Evolutionary conservation across 1,140 invertebrate genomes (phyloP).

Genomic region (Platyscapa corneri): DNA sequence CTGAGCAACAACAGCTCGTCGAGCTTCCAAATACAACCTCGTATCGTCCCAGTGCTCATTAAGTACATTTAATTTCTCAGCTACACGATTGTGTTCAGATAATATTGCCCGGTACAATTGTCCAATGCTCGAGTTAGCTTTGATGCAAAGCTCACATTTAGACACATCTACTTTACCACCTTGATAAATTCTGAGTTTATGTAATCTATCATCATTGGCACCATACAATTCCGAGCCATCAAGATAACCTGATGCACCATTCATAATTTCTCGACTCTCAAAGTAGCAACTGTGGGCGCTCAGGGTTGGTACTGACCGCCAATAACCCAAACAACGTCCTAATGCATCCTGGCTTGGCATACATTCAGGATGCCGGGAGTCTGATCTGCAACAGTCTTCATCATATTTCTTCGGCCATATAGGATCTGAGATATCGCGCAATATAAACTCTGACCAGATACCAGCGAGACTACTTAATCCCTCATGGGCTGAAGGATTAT

Average conservation of each 20-base stretch:
- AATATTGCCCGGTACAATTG: conserved; percentile 82
- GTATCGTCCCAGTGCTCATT: conserved; percentile 93
- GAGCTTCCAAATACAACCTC: conserved; percentile 85
- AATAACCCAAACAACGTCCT: conserved; percentile 81
- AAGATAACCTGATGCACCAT: conserved; percentile 89
- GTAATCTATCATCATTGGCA: conserved; percentile 80
- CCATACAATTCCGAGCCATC: conserved; percentile 93
- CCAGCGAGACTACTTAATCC: conserved; percentile 86
- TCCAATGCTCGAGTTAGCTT: conserved; percentile 65
- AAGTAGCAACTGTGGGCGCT: conserved; percentile 80
- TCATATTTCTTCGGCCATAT: conserved; percentile 72
- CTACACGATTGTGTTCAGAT: conserved; percentile 89
- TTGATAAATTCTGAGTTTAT: conserved; percentile 83
- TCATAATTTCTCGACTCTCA: conserved; percentile 87
- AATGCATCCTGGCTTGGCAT: conserved; percentile 70
- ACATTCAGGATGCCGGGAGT: conserved; percentile 73
- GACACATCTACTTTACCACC: conserved; percentile 80
- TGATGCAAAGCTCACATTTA: conserved; percentile 77
- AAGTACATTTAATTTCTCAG: conserved; percentile 79
- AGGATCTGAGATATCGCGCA: conserved; percentile 85
- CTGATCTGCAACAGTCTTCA: conserved; percentile 61
- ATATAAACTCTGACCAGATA: conserved; percentile 86
- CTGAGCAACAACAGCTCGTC: conserved; percentile 83
- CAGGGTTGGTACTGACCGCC: conserved; percentile 81
- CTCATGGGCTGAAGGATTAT: conserved; percentile 73